A percentile compares a stretch with the other conserved stretches of the same genome.
Evolutionary conservation across 2,797 vertebrate species (phyloP).

Genomic region (Xiphorhynchus erythropygius): DNA sequence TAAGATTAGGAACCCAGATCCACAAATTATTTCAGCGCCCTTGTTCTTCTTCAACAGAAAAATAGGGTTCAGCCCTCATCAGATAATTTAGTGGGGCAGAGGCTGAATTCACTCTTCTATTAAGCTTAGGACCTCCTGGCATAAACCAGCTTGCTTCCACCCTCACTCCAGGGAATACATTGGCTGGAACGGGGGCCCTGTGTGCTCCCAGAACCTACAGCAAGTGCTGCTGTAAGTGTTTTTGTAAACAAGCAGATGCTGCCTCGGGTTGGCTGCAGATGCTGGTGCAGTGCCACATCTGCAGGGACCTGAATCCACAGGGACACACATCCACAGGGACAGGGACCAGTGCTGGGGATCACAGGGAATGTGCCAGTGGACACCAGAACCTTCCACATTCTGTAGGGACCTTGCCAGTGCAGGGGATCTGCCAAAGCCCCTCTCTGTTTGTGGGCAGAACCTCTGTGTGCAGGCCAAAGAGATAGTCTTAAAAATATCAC

Average conservation of each 20-base stretch:
- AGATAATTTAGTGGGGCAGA: constrained; percentile 62
- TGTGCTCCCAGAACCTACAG: not conserved
- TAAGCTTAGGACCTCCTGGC: not conserved
- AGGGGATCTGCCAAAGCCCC: not conserved
- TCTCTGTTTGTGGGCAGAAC: not conserved
- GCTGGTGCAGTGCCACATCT: not conserved
- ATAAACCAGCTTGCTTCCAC: not conserved
- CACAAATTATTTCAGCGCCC: constrained; percentile 71
- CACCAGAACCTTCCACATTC: fast-evolving
- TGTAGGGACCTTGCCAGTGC: fast-evolving
- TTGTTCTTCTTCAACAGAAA: constrained; percentile 67
- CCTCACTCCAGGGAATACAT: not conserved
- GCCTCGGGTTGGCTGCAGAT: not conserved
- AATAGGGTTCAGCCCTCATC: constrained; percentile 61
- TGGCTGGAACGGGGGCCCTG: not conserved
- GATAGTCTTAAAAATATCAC: not conserved
- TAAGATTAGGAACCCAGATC: constrained; percentile 72
- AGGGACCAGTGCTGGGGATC: fast-evolving
- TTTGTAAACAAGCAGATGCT: not conserved
- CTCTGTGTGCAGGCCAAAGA: not conserved
- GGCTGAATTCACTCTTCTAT: constrained; percentile 9
- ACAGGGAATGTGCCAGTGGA: fast-evolving
- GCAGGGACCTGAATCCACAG: not conserved
- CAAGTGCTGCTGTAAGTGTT: not conserved
- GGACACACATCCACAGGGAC: not conserved